Conservation (phyloP, 2,113 vertebrate genomes). For the Atractosteus spatula region DNA sequence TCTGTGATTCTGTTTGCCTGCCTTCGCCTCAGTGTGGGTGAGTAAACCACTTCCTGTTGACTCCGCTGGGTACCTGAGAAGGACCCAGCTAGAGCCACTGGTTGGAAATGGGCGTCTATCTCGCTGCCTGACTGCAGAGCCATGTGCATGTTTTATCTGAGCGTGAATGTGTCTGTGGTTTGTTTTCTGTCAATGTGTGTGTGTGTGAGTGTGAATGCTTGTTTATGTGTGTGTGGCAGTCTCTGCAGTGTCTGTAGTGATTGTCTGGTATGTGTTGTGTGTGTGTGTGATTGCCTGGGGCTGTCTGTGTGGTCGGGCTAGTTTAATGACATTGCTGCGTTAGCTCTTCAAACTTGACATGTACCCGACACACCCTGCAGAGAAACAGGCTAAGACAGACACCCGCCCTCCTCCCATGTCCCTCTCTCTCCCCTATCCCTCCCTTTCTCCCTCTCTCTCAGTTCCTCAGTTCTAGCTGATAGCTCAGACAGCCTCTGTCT, state of each 20-base stretch:
- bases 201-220: slow-evolving; percentile 11
- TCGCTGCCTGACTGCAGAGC: neutral
- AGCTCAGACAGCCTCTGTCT: too few relatives aligned
- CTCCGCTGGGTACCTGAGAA: slow-evolving; percentile 19
- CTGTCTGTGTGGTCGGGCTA: neutral
- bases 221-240: slow-evolving; percentile 14
- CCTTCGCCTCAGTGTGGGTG: slow-evolving; percentile 20
- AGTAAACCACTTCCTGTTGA: slow-evolving; percentile 39
- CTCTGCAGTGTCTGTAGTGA: neutral
- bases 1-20: neutral
- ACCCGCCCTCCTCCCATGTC: too few relatives aligned
- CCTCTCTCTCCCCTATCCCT: too few relatives aligned
- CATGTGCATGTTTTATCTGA: too few relatives aligned
- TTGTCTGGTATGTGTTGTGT: neutral
- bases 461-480: too few relatives aligned
- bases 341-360: neutral
- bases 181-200: neutral
- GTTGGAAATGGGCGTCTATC: neutral
- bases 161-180: neutral
- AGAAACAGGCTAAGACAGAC: neutral
- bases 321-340: slow-evolving; percentile 1
- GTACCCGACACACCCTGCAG: neutral
- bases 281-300: neutral
- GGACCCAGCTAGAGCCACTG: slow-evolving; percentile 25
- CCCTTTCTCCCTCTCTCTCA: too few relatives aligned